These are phyloP conservation scores for Vanacampus margaritifer DNA, from an alignment of 2,113 vertebrate species.

Conservation along the genomic window DNA sequence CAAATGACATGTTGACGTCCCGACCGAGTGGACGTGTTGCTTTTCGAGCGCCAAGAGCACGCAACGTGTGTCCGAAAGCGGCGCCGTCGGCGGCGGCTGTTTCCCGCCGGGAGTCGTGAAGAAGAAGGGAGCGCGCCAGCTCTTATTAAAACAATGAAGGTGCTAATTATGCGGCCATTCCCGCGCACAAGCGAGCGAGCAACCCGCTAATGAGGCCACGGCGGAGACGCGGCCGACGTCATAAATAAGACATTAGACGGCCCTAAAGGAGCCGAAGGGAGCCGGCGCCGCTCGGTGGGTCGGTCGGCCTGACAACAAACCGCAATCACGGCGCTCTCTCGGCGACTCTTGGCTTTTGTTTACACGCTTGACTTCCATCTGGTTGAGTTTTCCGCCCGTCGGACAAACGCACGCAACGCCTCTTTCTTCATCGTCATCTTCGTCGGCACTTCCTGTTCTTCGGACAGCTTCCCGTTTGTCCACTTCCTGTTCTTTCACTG, in stretches of 20 bases:
- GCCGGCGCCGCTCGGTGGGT: neutral
- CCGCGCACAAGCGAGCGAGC: conserved; percentile 61
- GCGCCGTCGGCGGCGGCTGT: conserved; percentile 19
- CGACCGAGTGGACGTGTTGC: too few species aligned
- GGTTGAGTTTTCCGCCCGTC: too few species aligned
- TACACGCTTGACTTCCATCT: neutral
- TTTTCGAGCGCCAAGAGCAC: neutral
- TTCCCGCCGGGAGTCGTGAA: conserved; percentile 61
- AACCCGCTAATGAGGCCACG: conserved; percentile 77
- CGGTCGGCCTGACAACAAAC: neutral
- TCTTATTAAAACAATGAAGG: conserved; percentile 81
- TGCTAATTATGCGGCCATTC: conserved; percentile 77
- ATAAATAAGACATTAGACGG: conserved; percentile 80
- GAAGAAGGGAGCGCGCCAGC: conserved; percentile 65
- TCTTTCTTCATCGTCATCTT: too few species aligned
- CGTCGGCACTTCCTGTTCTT: too few species aligned
- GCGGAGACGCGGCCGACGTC: conserved; percentile 74
- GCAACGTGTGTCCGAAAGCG: conserved; percentile 1
- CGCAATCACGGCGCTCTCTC: neutral
- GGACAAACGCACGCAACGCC: too few species aligned
- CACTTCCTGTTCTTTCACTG: too few species aligned
- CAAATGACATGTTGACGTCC: too few species aligned
- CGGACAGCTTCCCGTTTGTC: too few species aligned
- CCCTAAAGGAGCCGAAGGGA: conserved; percentile 52
- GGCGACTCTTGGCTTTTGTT: neutral